Evolutionary conservation across 2,888 invertebrate genomes (phyloP), one percentile per base, ranked within the genome.

Genomic region (Dascillus cervinus): DNA sequence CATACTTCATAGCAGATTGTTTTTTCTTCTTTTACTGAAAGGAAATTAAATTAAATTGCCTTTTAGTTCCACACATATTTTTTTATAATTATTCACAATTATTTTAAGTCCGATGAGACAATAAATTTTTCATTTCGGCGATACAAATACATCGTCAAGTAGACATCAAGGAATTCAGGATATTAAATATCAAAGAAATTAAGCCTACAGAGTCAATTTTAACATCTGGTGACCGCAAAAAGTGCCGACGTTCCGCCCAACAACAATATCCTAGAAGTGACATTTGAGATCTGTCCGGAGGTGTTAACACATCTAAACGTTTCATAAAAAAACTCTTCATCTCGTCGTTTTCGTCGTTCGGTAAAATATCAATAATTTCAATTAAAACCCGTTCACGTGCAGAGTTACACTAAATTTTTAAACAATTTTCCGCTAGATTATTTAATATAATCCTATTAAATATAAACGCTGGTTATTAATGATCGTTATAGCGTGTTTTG

Each of bases 391-490:
- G n/a, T n/a, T n/a, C n/a, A n/a, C n/a, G n/a, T n/a, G n/a, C 28
- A 37, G 32, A 32, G 37, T 37, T 31, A 32, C 25, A 37, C 33
- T 34, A 44, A n/a, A 32, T 46, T 54, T 53, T 55, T 52, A 52
- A 55, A 51, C 56, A 60, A 60, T 60, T 60, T 59, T 56, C 56
- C 59, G 56, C 49, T 49, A 55, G 58, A 56, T 58, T 58, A 58
- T 59, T 56, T 55, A 57, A 55, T 57, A 56, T 59, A 57, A 59
- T 54, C 57, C 55, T 53, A 57, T 60, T 56, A 60, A 54, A 55
- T 50, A 50, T 50, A 50, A 56, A 56, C 46, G 45, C 46, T 49
- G 52, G 52, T 49, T 53, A 55, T 57, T 56, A 55, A 52, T 51
- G 50, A 49, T 44, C 43, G 34, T 40, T 43, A 40, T 36, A 39